Evolutionary conservation across 1,140 invertebrate species (phyloP), one percentile per base, ranked within the genome.

Genomic region (Leptinotarsa undecemlineata): DNA sequence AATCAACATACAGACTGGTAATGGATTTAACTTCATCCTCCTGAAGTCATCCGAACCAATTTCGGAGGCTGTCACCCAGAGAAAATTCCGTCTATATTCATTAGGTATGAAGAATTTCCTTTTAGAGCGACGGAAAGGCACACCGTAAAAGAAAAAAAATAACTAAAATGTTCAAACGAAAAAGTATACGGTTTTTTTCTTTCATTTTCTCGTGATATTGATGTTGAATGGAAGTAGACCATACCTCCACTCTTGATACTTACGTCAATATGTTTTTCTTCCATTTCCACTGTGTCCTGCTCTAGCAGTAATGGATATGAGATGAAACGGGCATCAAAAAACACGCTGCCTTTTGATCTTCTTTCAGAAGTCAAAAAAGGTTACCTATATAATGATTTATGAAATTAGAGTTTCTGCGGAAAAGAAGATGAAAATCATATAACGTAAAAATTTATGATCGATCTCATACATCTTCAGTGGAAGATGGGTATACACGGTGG

Each of bases 81-180:
- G 66, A 68, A 68, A 14, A 23, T 23, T 68, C 66, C 21, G 66
- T 68, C 48, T 48, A 69, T 69, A 69, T 69, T 69, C 68, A 69
- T 69, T 69, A 57, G 57, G 68, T 69, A 69, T 69, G 47, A 51
- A 69, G 68, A 69, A 69, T 69, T 68, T 68, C 66, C 66, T 68
- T 23, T 68, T 48, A 68, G 42, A 42, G 20, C 42, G 20, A 20
- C 33, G 20, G 42, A 68, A 69, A 17, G 68, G 47, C 33, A 66
- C 68, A 57, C 19, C 20, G 13, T 69, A 48, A 69, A 57, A 48
- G 68, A 69, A n/a, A 48, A 68, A 69, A 51, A 69, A 48, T 21
- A 69, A 51, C 13, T 21, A 14, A 51, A 20, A 26, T 8, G 69
- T 20, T 57, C 48, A 68, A 68, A 61, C 68, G 68, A 48, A 21